A percentile compares a stretch with the other conserved stretches of the same genome.
phyloP scores from a whole-genome alignment of 2,797 vertebrate species.

The Clarias fuscus region DNA sequence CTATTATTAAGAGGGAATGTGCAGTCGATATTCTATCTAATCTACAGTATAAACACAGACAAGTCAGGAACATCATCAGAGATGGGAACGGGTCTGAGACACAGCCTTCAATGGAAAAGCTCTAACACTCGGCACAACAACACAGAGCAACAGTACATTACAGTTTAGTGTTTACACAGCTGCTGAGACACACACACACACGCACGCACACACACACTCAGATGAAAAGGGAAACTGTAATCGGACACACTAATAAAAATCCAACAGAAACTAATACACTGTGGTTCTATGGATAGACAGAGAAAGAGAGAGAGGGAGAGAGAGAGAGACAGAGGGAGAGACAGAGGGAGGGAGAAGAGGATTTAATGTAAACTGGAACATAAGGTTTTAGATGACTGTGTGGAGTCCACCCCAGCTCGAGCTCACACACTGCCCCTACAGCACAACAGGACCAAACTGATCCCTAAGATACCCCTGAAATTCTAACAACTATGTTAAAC shows the following conservation, averaged over 20 bases:
- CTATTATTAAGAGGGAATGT: background rate
- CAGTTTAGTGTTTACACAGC: background rate
- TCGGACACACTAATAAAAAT: background rate
- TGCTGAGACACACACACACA: background rate
- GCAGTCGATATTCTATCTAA: background rate
- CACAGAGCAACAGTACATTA: background rate
- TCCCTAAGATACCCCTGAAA: too few relatives aligned
- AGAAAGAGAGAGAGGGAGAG: too few relatives aligned
- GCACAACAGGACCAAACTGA: too few relatives aligned
- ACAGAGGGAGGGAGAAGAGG: too few relatives aligned
- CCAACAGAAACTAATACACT: background rate
- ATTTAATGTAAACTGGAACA: too few relatives aligned
- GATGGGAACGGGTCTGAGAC: background rate
- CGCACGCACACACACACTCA: background rate
- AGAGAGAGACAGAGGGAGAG: too few relatives aligned
- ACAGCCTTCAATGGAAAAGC: background rate
- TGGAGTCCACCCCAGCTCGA: too few relatives aligned
- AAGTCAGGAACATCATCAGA: background rate
- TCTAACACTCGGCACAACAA: background rate
- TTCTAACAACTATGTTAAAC: too few relatives aligned
- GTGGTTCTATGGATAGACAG: background rate
- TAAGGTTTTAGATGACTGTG: too few relatives aligned
- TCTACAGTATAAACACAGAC: background rate
- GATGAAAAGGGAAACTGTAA: background rate
- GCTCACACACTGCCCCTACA: too few relatives aligned